These are phyloP conservation scores for Hippocampus abdominalis DNA, from an alignment of 2,113 vertebrate genomes.

Conservation along the genomic window DNA sequence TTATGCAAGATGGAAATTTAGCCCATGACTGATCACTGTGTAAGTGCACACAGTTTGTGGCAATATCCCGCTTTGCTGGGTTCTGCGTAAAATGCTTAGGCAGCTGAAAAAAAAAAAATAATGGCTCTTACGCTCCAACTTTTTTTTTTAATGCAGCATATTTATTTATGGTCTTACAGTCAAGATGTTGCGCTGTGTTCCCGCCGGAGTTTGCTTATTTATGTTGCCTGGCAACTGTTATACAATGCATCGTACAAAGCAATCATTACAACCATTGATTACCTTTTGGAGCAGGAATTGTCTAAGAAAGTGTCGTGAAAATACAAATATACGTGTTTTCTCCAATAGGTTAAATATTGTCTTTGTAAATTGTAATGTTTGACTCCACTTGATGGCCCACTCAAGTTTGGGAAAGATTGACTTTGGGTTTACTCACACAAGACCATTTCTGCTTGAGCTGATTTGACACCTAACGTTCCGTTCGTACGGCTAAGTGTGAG, in stretches of 20 bases:
- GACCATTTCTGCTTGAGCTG: too few relatives aligned
- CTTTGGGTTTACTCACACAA: neutral
- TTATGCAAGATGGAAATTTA: too few relatives aligned
- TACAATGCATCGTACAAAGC: neutral
- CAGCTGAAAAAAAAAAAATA: neutral
- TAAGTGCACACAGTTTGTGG: neutral
- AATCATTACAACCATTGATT: conserved; percentile 16
- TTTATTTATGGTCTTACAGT: conserved; percentile 20
- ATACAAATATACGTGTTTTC: neutral
- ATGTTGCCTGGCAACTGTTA: neutral
- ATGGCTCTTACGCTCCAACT: neutral
- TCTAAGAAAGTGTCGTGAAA: neutral
- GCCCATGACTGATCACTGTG: neutral
- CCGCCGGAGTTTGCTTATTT: conserved; percentile 39
- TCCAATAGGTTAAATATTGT: neutral
- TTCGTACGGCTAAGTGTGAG: too few relatives aligned
- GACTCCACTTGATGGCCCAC: neutral
- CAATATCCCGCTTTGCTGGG: neutral
- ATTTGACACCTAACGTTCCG: too few relatives aligned
- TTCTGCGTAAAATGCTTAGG: neutral
- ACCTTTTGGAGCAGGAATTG: neutral
- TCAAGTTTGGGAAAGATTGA: neutral
- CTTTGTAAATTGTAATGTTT: neutral
- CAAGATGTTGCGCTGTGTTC: conserved; percentile 14
- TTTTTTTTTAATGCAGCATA: conserved; percentile 29